Percentiles rank a stretch among this genome's conserved stretches.
These are phyloP conservation scores for Himalopsyche japonica DNA, from an alignment of 2,888 invertebrate species.

Conservation along the genomic window DNA sequence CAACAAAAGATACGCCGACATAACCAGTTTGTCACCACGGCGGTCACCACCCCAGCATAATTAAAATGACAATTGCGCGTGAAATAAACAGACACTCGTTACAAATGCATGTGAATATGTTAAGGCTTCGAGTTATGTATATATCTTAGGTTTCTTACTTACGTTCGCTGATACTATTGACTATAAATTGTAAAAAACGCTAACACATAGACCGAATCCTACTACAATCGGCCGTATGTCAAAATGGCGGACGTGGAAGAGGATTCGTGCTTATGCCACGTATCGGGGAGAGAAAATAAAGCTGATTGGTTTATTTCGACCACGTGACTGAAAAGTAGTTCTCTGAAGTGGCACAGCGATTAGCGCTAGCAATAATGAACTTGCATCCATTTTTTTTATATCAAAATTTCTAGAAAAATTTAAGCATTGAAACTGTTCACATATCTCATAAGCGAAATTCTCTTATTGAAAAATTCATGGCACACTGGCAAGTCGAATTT, in stretches of 20 bases:
- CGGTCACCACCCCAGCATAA: constrained; percentile 59
- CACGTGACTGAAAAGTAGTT: not conserved
- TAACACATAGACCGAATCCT: constrained; percentile 70
- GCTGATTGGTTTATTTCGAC: constrained; percentile 17
- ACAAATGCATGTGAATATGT: not conserved
- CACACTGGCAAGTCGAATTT: too few relatives aligned
- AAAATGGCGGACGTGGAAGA: constrained; percentile 84
- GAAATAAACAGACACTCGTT: constrained; percentile 21
- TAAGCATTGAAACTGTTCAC: too few relatives aligned
- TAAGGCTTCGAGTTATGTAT: not conserved
- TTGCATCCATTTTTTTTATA: not conserved
- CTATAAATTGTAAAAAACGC: constrained; percentile 65
- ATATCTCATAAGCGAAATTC: too few relatives aligned
- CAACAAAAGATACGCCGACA: constrained; percentile 53
- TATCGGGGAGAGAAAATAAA: constrained; percentile 58
- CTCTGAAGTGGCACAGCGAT: not conserved
- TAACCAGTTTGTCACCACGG: constrained; percentile 60
- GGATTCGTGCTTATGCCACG: constrained; percentile 79
- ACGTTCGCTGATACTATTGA: constrained; percentile 61
- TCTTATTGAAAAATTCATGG: too few relatives aligned
- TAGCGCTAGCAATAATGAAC: not conserved
- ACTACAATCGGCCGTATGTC: constrained; percentile 74
- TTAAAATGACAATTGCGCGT: constrained; percentile 44
- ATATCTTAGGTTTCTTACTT: constrained; percentile 46
- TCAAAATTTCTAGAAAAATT: too few relatives aligned